Evolutionary conservation across 2,113 vertebrate genomes (phyloP), one percentile per base, ranked within the genome.

Genomic region (Bucco capensis): DNA sequence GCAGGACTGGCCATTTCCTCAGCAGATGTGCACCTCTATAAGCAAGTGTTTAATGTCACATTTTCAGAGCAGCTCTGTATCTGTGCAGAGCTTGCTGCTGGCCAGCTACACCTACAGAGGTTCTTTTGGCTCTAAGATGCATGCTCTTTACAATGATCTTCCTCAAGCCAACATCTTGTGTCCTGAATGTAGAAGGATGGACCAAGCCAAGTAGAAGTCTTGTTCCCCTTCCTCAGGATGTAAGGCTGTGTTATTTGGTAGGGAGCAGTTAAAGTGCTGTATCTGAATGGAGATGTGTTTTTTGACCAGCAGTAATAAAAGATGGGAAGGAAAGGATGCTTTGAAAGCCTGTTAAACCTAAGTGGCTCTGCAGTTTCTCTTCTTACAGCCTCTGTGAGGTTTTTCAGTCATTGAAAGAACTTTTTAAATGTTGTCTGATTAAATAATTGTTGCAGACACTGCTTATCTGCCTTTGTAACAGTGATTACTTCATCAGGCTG

Each of bases 391-490:
- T 67, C 31, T 60, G 46, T 49, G 76, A 69, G 49, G 53, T 33
- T 64, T 91, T 82, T 62, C 53, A 82, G 53, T 76, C 30, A 10
- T 33, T 76, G 74, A 19, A 69, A 79, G 88, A 79, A 8, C 15
- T 72, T 71, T 57, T 61, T 87, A 3, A 72, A 19, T 79, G 50
- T 73, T 0, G 0, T 76, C 79, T 76, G 56, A 91, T 86, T 83
- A 94, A 93, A 90, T 79, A 77, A n/a, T 88, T 62, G 18, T 85
- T 82, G 58, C 54, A 86, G 47, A 73, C 23, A 5, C 65, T 28
- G n/a, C 83, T n/a, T 88, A 5, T 78, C 35, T 89, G 69, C 73
- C 28, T 87, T 54, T 94, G 46, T 79, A 69, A 10, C 58, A 67
- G 58, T 12, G 12, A 70, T 90, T 67, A 27, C 62, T 38, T 16